Base-by-base conservation (phyloP, 2,888 invertebrate genomes). In the Perizoma flavofasciatum region DNA sequence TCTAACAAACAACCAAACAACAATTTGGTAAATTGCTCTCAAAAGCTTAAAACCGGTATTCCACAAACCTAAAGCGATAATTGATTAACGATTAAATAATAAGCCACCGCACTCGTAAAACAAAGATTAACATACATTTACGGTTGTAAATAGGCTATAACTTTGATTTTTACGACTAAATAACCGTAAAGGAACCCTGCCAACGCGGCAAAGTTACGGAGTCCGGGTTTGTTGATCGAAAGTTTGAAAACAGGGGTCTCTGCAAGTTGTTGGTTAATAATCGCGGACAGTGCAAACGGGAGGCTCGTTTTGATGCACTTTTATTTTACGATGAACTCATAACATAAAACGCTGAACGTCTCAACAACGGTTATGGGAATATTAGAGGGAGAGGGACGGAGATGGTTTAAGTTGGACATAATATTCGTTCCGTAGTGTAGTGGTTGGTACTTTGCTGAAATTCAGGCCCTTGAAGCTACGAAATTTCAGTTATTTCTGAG, bases 161-260 rank as follows among this genome's bases (percentile, higher is more conserved):
- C 92, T 92, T 92, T 92, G 92, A 92, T 92, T 92, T 92, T 92
- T 92, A 92, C 91, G 92, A 92, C 92, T 92, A 92, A 92, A 92
- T 92, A 92, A 92, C 92, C 92, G 92, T 92, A 92, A 92, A 92
- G 87, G 91, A 89, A 86, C 89, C 89, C 86, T 78, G 86, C 72
- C 75, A 79, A 82, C 59, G 72, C 83, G 81, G 69, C 86, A 71
- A 69, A 78, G 75, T 86, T 81, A 55, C 63, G 71, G 72, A 77
- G 77, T 67, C 76, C 63, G 66, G 70, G 62, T 66, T 63, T 61
- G 64, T 68, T 55, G 46, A 55, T 45, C 33, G 57, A 69, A 65
- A 52, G 63, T 68, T 72, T 66, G 71, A 65, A 63, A 63, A 55
- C 56, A 66, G 39, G 59, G 66, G 59, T 64, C 77, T 76, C 72